A percentile compares a stretch with the other conserved stretches of the same genome.
These are phyloP conservation scores for Hydropotes inermis DNA, from an alignment of 2,113 vertebrate genomes.

Conservation along the genomic window DNA sequence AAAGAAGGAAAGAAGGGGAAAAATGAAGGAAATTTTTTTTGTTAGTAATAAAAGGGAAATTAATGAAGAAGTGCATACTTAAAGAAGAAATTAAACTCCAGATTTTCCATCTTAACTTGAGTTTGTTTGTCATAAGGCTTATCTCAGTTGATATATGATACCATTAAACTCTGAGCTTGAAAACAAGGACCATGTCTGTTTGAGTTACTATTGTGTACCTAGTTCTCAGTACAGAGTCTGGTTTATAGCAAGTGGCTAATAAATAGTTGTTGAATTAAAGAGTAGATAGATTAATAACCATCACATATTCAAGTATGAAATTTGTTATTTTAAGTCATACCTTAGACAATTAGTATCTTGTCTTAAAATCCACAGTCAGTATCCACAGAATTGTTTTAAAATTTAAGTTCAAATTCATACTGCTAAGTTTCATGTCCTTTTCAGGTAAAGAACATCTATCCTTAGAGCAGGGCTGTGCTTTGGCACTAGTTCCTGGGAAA, in stretches of 20 bases:
- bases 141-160: not conserved
- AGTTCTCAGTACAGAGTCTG: not conserved
- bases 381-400: conserved; percentile 4
- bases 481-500: not conserved
- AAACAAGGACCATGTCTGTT: not conserved
- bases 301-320: not conserved
- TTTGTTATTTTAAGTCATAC: not conserved
- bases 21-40: not conserved
- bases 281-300: not conserved
- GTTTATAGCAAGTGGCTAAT: not conserved
- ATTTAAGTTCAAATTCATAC: not conserved
- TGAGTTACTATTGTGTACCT: not conserved
- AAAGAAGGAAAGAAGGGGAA: not conserved
- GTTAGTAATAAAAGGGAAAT: not conserved
- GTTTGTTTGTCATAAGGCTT: not conserved
- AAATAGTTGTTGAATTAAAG: not conserved
- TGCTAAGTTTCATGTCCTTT: not conserved
- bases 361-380: not conserved
- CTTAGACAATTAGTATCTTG: not conserved
- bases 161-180: not conserved
- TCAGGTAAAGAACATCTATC: not conserved
- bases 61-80: not conserved
- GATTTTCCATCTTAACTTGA: not conserved
- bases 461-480: not conserved
- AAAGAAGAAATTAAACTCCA: not conserved